Evolutionary conservation across 1,140 invertebrate genomes (phyloP), one percentile per base, ranked within the genome.

Genomic region (Phymorhynchus buccinoides): DNA sequence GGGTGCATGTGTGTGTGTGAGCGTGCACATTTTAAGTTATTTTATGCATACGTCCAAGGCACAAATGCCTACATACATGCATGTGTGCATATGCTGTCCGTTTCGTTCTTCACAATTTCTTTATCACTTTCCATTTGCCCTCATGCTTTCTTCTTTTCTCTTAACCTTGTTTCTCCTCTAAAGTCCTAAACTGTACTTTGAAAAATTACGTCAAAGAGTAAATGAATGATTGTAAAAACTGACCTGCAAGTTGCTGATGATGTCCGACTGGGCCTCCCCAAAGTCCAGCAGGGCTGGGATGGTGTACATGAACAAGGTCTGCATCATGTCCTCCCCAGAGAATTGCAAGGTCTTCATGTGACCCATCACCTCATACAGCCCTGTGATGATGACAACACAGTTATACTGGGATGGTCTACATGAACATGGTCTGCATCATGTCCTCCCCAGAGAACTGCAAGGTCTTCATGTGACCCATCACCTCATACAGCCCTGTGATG

Each of bases 231-330:
- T n/a, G n/a, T n/a, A n/a, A n/a, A n/a, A n/a, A 7, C 27, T 73
- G 42, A 83, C 81, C 66, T 83, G 66, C 22, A 83, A 22, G 1
- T 83, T 83, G 27, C 6, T 42, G 66, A 83, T 2, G 41, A 83
- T 71, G 62, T 83, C 81, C 41, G 56, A 62, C 41, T 39, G 35
- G 44, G 35, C 9, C 41, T 83, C 81, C 22, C 81, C 81, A 0
- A n/a, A 1, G n/a, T 62, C 37, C 18, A 44, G 7, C 44, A 83
- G 62, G 18, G 62, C 81, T 42, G 81, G 81, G 32, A 83, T 83
- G 48, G 62, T 62, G 41, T 42, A 83, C 39, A 2, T 42, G 37
- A 44, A 30, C 9, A 83, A n/a, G 0, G 81, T 83, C 18, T 32
- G 66, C 9, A 71, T 44, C 3, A 83, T 71, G 81, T 83, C 81